Evolutionary conservation across 2,797 vertebrate species (phyloP).

Genomic region (Enteromius radiatus): DNA sequence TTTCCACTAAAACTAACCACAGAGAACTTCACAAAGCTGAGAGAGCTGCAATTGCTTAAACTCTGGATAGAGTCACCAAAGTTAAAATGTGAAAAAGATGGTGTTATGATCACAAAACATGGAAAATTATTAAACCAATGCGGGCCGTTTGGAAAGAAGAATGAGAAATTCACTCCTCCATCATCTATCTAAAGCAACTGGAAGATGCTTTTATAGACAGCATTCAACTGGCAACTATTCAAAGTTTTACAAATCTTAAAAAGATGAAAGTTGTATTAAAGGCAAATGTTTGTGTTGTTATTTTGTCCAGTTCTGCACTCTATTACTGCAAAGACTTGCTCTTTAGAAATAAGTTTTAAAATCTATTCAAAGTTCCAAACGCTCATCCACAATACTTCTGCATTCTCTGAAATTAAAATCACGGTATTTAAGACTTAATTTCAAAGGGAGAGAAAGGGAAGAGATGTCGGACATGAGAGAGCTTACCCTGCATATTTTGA

Average conservation of each 20-base stretch:
- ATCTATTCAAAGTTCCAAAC: background rate
- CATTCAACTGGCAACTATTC: background rate
- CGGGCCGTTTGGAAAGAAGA: background rate
- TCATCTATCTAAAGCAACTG: background rate
- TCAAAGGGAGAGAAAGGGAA: conserved; percentile 1
- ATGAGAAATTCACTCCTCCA: background rate
- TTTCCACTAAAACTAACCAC: background rate
- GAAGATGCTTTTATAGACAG: background rate
- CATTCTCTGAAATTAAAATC: conserved; percentile 22
- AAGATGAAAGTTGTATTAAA: background rate
- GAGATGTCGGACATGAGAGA: conserved; percentile 5
- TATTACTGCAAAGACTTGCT: conserved; percentile 4
- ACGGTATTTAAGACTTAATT: conserved; percentile 25
- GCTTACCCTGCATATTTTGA: conserved; percentile 50
- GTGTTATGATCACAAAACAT: background rate
- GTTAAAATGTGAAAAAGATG: background rate
- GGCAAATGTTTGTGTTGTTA: background rate
- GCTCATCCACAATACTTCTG: background rate
- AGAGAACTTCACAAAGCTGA: background rate
- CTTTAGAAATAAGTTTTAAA: conserved; percentile 14
- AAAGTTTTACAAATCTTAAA: background rate
- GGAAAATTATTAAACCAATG: background rate
- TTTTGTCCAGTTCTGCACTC: background rate
- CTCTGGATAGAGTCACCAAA: background rate
- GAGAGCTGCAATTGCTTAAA: background rate